Base-by-base conservation (phyloP, 1,140 invertebrate genomes). In the Acyrthosiphon pisum region DNA sequence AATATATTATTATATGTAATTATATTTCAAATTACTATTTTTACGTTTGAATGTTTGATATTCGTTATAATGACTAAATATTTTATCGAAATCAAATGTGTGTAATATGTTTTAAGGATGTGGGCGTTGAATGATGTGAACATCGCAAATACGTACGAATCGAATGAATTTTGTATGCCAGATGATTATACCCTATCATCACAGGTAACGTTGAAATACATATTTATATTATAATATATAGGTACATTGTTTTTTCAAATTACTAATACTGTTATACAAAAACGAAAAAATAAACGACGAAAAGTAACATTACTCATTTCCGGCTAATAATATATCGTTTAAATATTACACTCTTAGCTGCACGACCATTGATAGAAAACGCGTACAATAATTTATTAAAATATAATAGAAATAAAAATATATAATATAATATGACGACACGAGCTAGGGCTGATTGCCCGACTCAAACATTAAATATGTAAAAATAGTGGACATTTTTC, bases 101-200 rank as follows among this genome's bases (percentile, higher is more conserved):
- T 48, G 11, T 41, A n/a, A 86, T 86, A 35, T 89, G 1, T 37
- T 91, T 91, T 91, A 14, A 91, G 90, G 90, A 91, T 91, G 90
- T 91, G 90, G 90, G 90, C 41, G 41, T 91, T 91, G 60, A 91
- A 91, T 48, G n/a, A 91, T 91, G 30, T n/a, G 22, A 37, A 89
- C 48, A 53, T 89, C 4, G 48, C 41, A 35, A n/a, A 81, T 20
- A n/a, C 90, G 22, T 91, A 91, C 20, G 56, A 81, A 81, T 48
- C 90, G n/a, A 91, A 81, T 35, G 90, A 91, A n/a, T 76, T 91
- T 76, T 91, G 44, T 23, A 26, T 91, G 44, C 56, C 90, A 46
- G 68, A 91, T 6, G 90, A 91, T 50, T 91, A 83, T 37, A 91
- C 41, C 2, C 23, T 91, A 68, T 91, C 90, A 8, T 76, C 90